Base-by-base conservation (phyloP, 2,888 invertebrate species). In the Lasioglossum morio region DNA sequence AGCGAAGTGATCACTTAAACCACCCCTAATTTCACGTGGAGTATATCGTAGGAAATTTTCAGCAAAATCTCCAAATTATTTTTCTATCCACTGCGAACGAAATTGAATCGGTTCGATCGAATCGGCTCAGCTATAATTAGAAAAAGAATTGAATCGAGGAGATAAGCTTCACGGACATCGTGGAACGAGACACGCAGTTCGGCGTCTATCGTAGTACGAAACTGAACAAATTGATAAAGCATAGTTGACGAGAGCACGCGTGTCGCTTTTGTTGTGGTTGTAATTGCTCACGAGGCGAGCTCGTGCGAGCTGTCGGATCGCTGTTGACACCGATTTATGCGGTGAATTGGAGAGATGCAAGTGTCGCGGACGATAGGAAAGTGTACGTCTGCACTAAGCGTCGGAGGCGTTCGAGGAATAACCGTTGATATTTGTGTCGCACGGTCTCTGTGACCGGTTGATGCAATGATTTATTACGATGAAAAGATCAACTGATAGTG, bases 251-350 rank as follows among this genome's bases (percentile, higher is more conserved):
- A 34, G 63, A 19, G 37, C 5, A 27, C 72, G 76, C 70, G 66
- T 19, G 34, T 8, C 76, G 48, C 23, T 46, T 46, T 53, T 53
- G 53, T 53, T 53, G 53, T 10, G 53, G 53, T 60, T 40, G 12
- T 66, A 74, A 85, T 82, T 78, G 86, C 43, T 77, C 85, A 89
- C 88, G 88, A 75, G 79, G 72, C 73, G 19, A n/a, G 57, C 87
- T 72, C 88, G 87, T 87, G 90, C 72, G 23, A 23, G 53, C 37
- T 12, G 63, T 27, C 19, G 73, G 79, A 74, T 76, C 48, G 80
- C 43, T 69, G 78, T 87, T 88, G 79, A 77, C 77, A 72, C 73
- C 83, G 74, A 79, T 89, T 89, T 88, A 84, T 30, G 43, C 48
- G 57, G 8, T 57, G 76, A 77, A 84, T 75, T 79, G 73, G 70